Evolutionary conservation across 2,113 vertebrate genomes (phyloP).

Genomic region (Datnioides undecimradiatus): DNA sequence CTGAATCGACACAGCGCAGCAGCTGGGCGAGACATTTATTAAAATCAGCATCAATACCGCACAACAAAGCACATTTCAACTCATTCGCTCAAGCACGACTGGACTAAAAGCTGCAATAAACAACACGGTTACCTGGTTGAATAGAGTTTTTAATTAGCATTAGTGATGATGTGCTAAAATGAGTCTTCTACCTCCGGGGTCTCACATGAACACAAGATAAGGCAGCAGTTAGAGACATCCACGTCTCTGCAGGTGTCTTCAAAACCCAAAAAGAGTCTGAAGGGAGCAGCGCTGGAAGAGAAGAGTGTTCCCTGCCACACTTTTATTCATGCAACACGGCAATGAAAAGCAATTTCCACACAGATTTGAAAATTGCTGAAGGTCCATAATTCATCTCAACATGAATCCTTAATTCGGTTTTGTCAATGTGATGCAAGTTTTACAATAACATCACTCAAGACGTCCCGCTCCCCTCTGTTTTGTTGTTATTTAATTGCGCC

Average conservation of each 20-base stretch:
- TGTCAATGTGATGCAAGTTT: background rate
- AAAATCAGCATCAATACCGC: background rate
- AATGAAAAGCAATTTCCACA: slow-evolving; percentile 13
- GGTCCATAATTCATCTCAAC: slow-evolving; percentile 1
- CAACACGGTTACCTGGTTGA: background rate
- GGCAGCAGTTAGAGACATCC: background rate
- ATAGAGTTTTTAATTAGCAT: background rate
- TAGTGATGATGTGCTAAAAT: background rate
- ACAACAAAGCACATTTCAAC: background rate
- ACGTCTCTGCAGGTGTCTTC: background rate
- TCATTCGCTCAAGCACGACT: background rate
- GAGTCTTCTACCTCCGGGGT: background rate
- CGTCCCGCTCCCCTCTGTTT: background rate
- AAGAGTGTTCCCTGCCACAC: background rate
- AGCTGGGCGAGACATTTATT: background rate
- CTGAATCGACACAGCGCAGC: slow-evolving; percentile 1
- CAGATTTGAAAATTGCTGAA: slow-evolving; percentile 10
- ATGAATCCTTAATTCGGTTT: slow-evolving; percentile 19
- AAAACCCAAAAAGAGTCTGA: background rate
- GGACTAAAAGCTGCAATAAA: background rate
- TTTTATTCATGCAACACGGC: background rate
- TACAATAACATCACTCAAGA: slow-evolving; percentile 16
- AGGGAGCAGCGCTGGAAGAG: background rate
- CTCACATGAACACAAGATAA: background rate
- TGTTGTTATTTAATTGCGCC: slow-evolving; percentile 6